Percentiles rank a stretch among this genome's conserved stretches.
These are phyloP conservation scores for Asbolus verrucosus DNA, from an alignment of 1,140 invertebrate species.

Conservation along the genomic window DNA sequence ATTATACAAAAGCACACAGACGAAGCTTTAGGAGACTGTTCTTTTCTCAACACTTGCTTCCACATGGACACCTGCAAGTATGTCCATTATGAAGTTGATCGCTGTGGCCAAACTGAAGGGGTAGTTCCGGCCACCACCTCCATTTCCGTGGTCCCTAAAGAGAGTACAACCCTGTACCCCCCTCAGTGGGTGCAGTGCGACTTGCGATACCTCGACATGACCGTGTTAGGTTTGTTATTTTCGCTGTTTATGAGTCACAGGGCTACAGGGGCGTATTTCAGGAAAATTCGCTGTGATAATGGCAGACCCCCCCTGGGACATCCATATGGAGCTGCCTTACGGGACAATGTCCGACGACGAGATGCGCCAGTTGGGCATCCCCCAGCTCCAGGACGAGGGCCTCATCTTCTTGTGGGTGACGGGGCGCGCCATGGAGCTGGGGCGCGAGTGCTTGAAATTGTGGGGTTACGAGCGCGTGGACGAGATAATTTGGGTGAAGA, in stretches of 20 bases:
- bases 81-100: slow-evolving; percentile 94
- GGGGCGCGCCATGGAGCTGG: slow-evolving; percentile 97
- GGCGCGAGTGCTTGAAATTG: slow-evolving; percentile 89
- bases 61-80: slow-evolving; percentile 99
- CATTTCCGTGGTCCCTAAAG: slow-evolving; percentile 60
- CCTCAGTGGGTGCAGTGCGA: slow-evolving; percentile 99
- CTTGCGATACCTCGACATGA: slow-evolving; percentile 95
- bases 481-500: slow-evolving; percentile 99
- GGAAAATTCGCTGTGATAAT: slow-evolving; percentile 94
- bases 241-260: too few species aligned
- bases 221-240: slow-evolving; percentile 78
- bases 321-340: slow-evolving; percentile 98
- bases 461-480: slow-evolving; percentile 98
- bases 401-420: slow-evolving; percentile 98
- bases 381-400: slow-evolving; percentile 93
- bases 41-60: slow-evolving; percentile 98
- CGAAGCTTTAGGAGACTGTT: slow-evolving; percentile 95
- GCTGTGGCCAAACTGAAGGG: slow-evolving; percentile 59
- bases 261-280: slow-evolving; percentile 50
- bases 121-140: slow-evolving; percentile 46
- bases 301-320: slow-evolving; percentile 98
- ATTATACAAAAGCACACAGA: slow-evolving; percentile 98
- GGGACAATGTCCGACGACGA: slow-evolving; percentile 99
- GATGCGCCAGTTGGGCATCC: slow-evolving; percentile 94
- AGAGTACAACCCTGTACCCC: slow-evolving; percentile 81